phyloP scores from a whole-genome alignment of 2,888 invertebrate genomes.

The Trachelus tabidus region DNA sequence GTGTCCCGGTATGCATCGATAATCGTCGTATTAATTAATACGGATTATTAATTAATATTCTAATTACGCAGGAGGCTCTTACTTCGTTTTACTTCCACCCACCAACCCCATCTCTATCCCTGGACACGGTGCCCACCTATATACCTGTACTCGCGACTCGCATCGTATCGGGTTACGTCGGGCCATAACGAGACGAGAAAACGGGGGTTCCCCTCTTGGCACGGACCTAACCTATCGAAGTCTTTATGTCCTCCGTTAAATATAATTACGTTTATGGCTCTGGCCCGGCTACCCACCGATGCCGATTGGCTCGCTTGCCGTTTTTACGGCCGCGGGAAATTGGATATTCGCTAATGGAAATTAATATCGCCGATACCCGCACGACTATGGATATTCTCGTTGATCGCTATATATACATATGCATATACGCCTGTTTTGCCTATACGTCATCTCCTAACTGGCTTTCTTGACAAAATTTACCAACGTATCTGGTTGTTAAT shows the following conservation, averaged over 20 bases:
- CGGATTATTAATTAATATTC: constrained; percentile 52
- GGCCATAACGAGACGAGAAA: constrained; percentile 1
- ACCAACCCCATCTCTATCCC: neutral
- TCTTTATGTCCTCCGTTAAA: constrained; percentile 53
- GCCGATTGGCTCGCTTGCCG: constrained; percentile 24
- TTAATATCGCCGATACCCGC: constrained; percentile 39
- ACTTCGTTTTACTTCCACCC: neutral
- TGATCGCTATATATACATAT: neutral
- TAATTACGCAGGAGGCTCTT: constrained; percentile 39
- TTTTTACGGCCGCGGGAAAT: constrained; percentile 49
- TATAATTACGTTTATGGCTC: constrained; percentile 56
- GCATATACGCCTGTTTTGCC: neutral
- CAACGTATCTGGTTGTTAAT: neutral
- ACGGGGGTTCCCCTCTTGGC: neutral
- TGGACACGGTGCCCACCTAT: neutral
- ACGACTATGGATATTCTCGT: neutral
- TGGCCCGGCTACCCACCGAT: constrained; percentile 26
- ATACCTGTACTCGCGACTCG: constrained; percentile 21
- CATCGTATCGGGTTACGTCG: constrained; percentile 29
- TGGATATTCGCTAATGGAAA: constrained; percentile 55
- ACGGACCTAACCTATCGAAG: constrained; percentile 43
- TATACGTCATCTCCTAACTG: neutral
- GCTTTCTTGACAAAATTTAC: neutral
- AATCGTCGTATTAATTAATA: constrained; percentile 47
- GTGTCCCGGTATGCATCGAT: constrained; percentile 27